phyloP scores from a whole-genome alignment of 2,888 invertebrate genomes.

The Bhutanitis thaidina region DNA sequence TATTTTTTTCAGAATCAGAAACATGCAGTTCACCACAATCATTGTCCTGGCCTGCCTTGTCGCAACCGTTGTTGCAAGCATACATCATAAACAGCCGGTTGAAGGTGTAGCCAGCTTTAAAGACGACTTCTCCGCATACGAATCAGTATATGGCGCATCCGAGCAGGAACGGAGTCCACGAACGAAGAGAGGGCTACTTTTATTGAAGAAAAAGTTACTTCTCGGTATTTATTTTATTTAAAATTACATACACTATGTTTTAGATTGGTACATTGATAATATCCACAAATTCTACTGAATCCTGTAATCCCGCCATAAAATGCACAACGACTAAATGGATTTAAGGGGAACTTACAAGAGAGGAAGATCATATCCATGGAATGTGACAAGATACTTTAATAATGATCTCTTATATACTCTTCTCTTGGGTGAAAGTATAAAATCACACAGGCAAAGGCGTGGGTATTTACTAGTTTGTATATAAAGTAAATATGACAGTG shows the following conservation, averaged over 20 bases:
- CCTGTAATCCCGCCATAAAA: too few species aligned
- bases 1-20: slow-evolving; percentile 26
- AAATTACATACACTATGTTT: not conserved
- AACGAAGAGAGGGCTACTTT: slow-evolving; percentile 60
- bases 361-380: too few species aligned
- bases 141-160: slow-evolving; percentile 45
- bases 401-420: too few species aligned
- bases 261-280: too few species aligned
- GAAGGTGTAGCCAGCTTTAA: slow-evolving; percentile 33
- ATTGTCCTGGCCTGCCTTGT: slow-evolving; percentile 61
- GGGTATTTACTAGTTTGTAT: too few species aligned
- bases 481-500: too few species aligned
- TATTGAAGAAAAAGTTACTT: slow-evolving; percentile 68
- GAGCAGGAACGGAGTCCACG: slow-evolving; percentile 56
- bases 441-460: too few species aligned
- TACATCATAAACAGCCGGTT: slow-evolving; percentile 40
- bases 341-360: too few species aligned
- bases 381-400: too few species aligned
- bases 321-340: too few species aligned
- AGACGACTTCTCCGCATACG: slow-evolving; percentile 37
- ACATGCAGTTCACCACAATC: slow-evolving; percentile 65
- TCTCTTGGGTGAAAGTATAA: too few species aligned
- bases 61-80: slow-evolving; percentile 49
- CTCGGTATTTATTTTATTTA: slow-evolving; percentile 46
- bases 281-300: too few species aligned